Evolutionary conservation across 1,140 invertebrate genomes (phyloP).

Genomic region (Euura saliciscinereae): DNA sequence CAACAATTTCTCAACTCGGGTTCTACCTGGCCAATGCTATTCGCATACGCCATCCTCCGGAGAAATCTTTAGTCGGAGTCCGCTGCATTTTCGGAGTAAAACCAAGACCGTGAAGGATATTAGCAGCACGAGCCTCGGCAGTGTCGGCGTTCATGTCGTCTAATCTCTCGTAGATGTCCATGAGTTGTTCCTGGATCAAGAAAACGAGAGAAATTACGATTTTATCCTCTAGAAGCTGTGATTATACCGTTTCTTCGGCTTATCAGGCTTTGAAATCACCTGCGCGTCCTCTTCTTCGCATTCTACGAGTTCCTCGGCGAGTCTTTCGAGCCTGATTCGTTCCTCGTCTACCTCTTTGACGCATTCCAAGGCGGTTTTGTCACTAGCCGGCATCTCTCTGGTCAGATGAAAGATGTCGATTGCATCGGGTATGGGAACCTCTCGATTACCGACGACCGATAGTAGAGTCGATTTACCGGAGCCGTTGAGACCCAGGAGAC

Average conservation of each 20-base stretch:
- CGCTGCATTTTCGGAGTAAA: conserved; percentile 95
- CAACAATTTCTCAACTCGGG: background rate
- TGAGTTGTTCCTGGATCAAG: conserved; percentile 89
- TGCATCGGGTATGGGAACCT: conserved; percentile 95
- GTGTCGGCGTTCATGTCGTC: conserved; percentile 97
- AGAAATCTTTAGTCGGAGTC: conserved; percentile 92
- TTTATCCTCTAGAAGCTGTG: conserved; percentile 11
- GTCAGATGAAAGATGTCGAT: conserved; percentile 98
- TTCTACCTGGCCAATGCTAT: conserved; percentile 88
- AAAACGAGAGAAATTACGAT: conserved; percentile 54
- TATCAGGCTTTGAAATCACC: conserved; percentile 29
- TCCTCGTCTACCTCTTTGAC: conserved; percentile 99
- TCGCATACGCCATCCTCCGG: conserved; percentile 98
- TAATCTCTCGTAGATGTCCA: conserved; percentile 97
- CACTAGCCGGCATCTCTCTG: conserved; percentile 94
- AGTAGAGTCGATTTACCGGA: conserved; percentile 93
- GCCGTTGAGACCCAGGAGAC: conserved; percentile 95
- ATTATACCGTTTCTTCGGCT: background rate
- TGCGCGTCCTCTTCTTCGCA: conserved; percentile 85
- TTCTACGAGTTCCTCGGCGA: conserved; percentile 89
- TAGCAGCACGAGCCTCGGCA: conserved; percentile 91
- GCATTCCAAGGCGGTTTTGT: conserved; percentile 90
- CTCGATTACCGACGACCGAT: conserved; percentile 88
- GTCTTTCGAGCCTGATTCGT: conserved; percentile 86
- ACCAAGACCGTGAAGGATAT: conserved; percentile 95